Base-by-base conservation (phyloP, 2,888 invertebrate genomes). In the Elegia similella region DNA sequence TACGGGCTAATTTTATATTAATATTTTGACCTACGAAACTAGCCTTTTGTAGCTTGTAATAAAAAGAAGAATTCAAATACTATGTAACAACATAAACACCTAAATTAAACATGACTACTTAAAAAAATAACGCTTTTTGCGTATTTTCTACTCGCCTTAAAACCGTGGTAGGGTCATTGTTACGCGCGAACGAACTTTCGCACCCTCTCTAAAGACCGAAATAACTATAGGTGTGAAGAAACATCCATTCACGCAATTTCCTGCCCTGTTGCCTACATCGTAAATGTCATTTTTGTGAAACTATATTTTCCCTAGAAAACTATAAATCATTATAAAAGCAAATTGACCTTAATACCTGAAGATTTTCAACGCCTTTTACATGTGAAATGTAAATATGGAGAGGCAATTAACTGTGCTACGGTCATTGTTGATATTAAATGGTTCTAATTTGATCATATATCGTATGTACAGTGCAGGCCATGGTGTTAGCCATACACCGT, bases 151-250 rank as follows among this genome's bases (percentile, higher is more conserved):
- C 32, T 48, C 48, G 15, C 48, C 13, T 48, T 16, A 8, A 29
- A 43, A 43, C 13, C 15, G 64, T 70, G 63, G 75, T 76, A 76
- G 68, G 73, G 77, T 74, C 58, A 61, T 68, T 73, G 69, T 76
- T 75, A 71, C 73, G 73, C 75, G 72, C 75, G 70, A 80, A 72
- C 73, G 75, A 78, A 76, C 76, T 72, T 80, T 80, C 69, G 64
- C 80, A 75, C 77, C 76, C 73, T 67, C 72, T 59, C 63, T 30
- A 67, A 67, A 68, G 68, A 73, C 75, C 70, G 62, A 79, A 80
- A 80, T 79, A 78, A 66, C 73, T 68, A 67, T 65, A 64, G 62
- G 65, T 59, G 64, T 66, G 50, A 30, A 61, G 60, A 62, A 65
- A 61, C 60, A 48, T 47, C 38, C 56, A 48, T 52, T 53, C 32